Percentiles rank a stretch among this genome's conserved stretches.
Conservation (phyloP, 2,113 vertebrate genomes). For the Dryoscopus gambensis region DNA sequence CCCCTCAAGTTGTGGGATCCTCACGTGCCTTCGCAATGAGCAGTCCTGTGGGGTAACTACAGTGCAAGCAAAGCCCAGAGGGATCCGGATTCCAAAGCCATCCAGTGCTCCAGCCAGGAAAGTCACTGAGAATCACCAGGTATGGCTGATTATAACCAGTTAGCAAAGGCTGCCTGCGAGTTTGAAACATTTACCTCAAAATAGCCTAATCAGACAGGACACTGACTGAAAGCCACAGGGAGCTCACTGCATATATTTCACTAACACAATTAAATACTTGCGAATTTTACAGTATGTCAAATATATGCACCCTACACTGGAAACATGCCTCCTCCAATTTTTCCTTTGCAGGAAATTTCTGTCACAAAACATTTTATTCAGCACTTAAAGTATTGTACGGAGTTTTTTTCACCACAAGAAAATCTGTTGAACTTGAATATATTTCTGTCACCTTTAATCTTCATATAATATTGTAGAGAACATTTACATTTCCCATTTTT, state of each 20-base stretch:
- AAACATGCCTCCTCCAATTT: constrained; percentile 28
- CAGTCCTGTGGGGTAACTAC: not conserved
- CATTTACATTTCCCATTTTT: not conserved
- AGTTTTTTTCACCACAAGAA: not conserved
- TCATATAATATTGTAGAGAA: not conserved
- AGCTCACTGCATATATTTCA: not conserved
- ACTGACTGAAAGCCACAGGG: not conserved
- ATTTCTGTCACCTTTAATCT: constrained; percentile 19
- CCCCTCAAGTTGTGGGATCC: not conserved
- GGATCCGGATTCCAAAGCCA: not conserved
- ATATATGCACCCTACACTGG: not conserved
- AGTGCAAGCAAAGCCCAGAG: not conserved
- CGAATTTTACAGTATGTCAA: not conserved
- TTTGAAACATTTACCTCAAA: not conserved
- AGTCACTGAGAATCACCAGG: not conserved
- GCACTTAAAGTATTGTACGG: not conserved
- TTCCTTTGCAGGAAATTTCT: not conserved
- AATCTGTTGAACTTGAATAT: constrained; percentile 2
- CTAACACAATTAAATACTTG: not conserved
- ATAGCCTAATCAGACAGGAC: not conserved
- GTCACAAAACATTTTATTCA: constrained; percentile 13
- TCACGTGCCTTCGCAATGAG: not conserved
- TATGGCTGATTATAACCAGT: not conserved
- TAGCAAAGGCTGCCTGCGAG: not conserved
- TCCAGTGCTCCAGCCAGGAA: not conserved